phyloP scores from a whole-genome alignment of 1,140 invertebrate species.

The Dendrolimus kikuchii region DNA sequence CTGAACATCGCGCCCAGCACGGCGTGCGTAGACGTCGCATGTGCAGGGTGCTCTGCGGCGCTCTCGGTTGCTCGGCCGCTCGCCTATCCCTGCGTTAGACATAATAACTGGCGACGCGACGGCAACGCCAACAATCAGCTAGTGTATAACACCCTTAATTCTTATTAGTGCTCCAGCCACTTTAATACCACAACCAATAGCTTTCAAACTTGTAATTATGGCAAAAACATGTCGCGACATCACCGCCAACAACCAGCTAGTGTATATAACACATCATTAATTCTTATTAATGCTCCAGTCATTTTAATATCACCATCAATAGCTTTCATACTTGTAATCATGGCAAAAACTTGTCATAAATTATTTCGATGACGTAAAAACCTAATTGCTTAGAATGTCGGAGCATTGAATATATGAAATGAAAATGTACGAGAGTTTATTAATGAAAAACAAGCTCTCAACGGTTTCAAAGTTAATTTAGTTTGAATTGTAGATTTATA shows the following conservation, averaged over 20 bases:
- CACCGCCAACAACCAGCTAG: no score
- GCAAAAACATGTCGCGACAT: no score
- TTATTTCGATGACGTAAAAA: no score
- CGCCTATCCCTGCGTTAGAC: constrained; percentile 65
- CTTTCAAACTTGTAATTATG: no score
- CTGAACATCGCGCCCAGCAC: constrained; percentile 81
- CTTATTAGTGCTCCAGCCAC: no score
- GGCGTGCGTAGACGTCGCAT: constrained; percentile 81
- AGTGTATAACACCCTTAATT: background rate
- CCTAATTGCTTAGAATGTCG: constrained; percentile 1
- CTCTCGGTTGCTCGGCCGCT: constrained; percentile 49
- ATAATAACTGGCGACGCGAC: constrained; percentile 57
- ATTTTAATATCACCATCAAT: no score
- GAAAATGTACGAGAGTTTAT: background rate
- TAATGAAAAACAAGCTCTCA: constrained; percentile 6
- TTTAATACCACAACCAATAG: no score
- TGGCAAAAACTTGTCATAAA: no score
- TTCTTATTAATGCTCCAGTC: no score
- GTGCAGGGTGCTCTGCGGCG: constrained; percentile 64
- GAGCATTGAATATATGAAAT: constrained; percentile 4
- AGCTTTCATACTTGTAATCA: no score
- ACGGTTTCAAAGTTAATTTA: constrained; percentile 18
- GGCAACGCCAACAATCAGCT: constrained; percentile 7
- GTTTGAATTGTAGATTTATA: constrained; percentile 17
- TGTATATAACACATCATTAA: no score